phyloP scores from a whole-genome alignment of 2,797 vertebrate genomes.

The Myotis daubentonii region DNA sequence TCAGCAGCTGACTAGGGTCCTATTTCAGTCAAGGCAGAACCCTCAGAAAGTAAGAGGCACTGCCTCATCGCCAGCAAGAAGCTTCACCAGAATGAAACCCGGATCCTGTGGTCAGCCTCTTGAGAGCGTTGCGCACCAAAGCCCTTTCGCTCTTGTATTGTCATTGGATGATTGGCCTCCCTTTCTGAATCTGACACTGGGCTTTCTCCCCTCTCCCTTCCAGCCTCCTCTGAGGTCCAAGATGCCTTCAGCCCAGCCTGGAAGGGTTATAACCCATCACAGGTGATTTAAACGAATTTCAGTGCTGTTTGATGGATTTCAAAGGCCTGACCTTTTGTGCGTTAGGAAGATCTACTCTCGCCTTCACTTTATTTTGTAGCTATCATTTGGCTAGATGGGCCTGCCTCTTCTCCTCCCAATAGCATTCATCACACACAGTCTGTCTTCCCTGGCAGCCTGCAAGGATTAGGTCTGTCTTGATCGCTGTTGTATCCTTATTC shows the following conservation, averaged over 20 bases:
- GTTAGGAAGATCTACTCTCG: slow-evolving; percentile 69
- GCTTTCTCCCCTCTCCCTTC: background rate
- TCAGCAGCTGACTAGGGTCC: background rate
- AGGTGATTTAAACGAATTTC: slow-evolving; percentile 74
- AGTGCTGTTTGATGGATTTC: slow-evolving; percentile 64
- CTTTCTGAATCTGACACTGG: background rate
- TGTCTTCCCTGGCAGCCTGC: slow-evolving; percentile 32
- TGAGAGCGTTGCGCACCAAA: background rate
- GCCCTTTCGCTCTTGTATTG: background rate
- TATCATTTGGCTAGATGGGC: slow-evolving; percentile 61
- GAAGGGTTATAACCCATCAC: slow-evolving; percentile 46
- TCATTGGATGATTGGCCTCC: background rate
- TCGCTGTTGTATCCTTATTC: background rate
- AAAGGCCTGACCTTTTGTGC: slow-evolving; percentile 63
- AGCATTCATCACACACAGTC: slow-evolving; percentile 57
- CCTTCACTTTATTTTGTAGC: slow-evolving; percentile 66
- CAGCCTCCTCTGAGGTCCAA: background rate
- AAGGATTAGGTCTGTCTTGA: background rate
- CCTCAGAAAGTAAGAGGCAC: background rate
- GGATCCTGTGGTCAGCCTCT: background rate
- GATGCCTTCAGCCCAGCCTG: background rate
- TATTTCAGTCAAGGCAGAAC: background rate
- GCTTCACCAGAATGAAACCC: background rate
- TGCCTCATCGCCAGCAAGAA: background rate
- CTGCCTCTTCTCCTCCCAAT: slow-evolving; percentile 31